A percentile compares a stretch with the other conserved stretches of the same genome.
phyloP scores from a whole-genome alignment of 2,888 invertebrate species.

The Nudaria mundana region DNA sequence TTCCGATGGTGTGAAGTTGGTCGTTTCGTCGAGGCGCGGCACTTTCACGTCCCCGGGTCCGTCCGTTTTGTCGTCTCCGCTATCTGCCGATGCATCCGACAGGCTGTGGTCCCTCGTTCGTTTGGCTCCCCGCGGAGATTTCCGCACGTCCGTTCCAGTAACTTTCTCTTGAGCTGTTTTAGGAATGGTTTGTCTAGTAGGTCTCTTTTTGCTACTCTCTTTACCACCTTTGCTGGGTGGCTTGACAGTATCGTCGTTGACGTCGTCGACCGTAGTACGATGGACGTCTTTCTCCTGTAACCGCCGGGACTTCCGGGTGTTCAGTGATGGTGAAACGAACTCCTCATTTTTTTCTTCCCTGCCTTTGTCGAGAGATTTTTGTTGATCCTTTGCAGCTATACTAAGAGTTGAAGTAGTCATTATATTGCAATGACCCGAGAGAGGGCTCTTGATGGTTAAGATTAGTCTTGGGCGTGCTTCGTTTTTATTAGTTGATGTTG shows the following conservation, averaged over 20 bases:
- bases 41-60: slow-evolving; percentile 47
- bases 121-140: slow-evolving; percentile 84
- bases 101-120: slow-evolving; percentile 83
- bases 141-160: slow-evolving; percentile 65
- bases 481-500: slow-evolving; percentile 60
- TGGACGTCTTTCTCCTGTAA: slow-evolving; percentile 89
- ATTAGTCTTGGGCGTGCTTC: slow-evolving; percentile 87
- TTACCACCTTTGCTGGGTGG: slow-evolving; percentile 71
- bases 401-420: slow-evolving; percentile 66
- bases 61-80: slow-evolving; percentile 80
- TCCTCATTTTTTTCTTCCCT: slow-evolving; percentile 81
- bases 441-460: slow-evolving; percentile 89
- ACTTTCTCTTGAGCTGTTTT: slow-evolving; percentile 52
- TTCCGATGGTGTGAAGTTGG: slow-evolving; percentile 11
- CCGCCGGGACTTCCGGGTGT: slow-evolving; percentile 90
- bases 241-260: slow-evolving; percentile 94
- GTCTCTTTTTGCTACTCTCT: slow-evolving; percentile 72
- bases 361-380: slow-evolving; percentile 52
- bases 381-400: slow-evolving; percentile 60
- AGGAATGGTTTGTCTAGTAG: slow-evolving; percentile 76
- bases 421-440: slow-evolving; percentile 63
- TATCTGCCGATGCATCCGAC: slow-evolving; percentile 84
- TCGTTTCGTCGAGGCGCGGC: slow-evolving; percentile 44
- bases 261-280: slow-evolving; percentile 90
- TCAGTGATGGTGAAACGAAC: slow-evolving; percentile 83